Evolutionary conservation across 64 coral and sea anemone species (phyloP), one percentile per base, ranked within the genome.

Genomic region (Anthopleura sola): DNA sequence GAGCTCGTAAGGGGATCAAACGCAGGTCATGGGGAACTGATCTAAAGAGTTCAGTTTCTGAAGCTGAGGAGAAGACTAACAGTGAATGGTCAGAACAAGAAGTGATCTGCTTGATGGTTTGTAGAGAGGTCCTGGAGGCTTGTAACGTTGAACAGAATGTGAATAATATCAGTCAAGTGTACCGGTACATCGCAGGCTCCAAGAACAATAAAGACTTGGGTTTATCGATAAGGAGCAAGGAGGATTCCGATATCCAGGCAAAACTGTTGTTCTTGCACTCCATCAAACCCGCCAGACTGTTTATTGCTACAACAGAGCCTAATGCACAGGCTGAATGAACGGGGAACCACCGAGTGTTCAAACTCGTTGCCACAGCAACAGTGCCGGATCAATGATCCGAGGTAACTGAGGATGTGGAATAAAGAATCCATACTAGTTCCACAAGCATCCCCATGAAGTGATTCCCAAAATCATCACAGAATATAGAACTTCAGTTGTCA

Each of bases 51-150:
- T 75, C 33, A 28, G 8, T 3, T 44, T 16, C 0, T 6, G 85
- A 57, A 28, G 1, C 57, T 21, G 82, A 83, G 28, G 82, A 60
- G 19, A 55, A 21, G n/a, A 32, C 12, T 38, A 86, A 55, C 39
- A 78, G 66, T 23, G 83, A 79, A 31, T 94, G 93, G 93, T 87
- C 85, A 6, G 93, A 94, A 33, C 93, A 90, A 19, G 93, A 94
- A 38, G 55, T 90, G 9, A 94, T 94, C 48, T 91, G 88, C 37
- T 55, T 94, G 34, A 85, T 94, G 31, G 93, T 94, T 0, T 91
- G 88, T 66, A 88, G 87, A 74, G 93, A 94, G 76, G 88, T 94
- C 7, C 81, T 94, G 13, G 84, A 91, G 50, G 80, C 79, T 0
- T 91, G 88, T 33, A 84, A 90, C 15, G 84, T 94, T 23, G 88